Evolutionary conservation across 2,888 invertebrate genomes (phyloP), one percentile per base, ranked within the genome.

Genomic region (Cephonodes hylas): DNA sequence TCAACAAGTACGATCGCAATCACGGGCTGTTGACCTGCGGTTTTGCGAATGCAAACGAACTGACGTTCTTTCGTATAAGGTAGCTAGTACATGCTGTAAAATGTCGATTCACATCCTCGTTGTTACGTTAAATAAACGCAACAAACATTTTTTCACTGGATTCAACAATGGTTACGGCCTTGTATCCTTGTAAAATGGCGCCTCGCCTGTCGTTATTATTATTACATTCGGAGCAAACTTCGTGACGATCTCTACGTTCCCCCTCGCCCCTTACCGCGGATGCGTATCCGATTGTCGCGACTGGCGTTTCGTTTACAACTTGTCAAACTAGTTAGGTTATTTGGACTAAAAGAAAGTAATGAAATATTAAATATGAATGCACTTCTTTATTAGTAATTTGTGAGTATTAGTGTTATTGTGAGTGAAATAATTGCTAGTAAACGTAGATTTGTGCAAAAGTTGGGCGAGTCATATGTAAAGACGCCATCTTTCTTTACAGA

Each of bases 401-500:
- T 89, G 75, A 86, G 84, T 86, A 72, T 76, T 65, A 34, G 70
- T 77, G 68, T 65, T 65, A 66, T 65, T 73, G 67, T 73, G 71
- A 66, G 68, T 64, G 64, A 69, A 79, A 73, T 68, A 60, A 67
- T 70, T 75, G 75, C 70, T 72, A 79, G 71, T 68, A 75, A 59
- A 78, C 53, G 70, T 76, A 75, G 74, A 72, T 80, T 78, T 76
- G 73, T 73, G 77, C 81, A 83, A 34, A 56, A 56, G 46, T 80
- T 83, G 85, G 87, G 86, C 89, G 86, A 91, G 85, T 91, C 91
- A 91, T 90, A 91, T 91, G 91, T 91, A 91, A 89, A 89, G 92
- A 90, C 91, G 92, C 92, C 92, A 92, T 92, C 90, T 92, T 91
- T 88, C 91, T 91, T 95, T 95, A 80, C 94, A 97, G 97, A 97